Evolutionary conservation across 2,113 vertebrate species (phyloP).

Genomic region (Cettia cetti): DNA sequence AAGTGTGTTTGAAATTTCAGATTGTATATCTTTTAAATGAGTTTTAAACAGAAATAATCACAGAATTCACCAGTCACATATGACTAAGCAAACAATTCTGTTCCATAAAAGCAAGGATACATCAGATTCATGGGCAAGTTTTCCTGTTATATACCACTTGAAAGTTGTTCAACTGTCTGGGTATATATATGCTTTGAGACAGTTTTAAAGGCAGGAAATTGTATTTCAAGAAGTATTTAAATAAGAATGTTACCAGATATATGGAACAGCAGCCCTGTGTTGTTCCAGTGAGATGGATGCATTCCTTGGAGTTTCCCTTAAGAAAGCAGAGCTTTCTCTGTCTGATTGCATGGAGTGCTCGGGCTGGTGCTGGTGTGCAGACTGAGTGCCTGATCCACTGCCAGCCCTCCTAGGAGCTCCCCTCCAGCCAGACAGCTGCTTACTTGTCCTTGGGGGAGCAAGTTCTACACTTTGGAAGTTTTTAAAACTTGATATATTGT

Average conservation of each 20-base stretch:
- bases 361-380: neutral
- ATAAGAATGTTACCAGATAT: neutral
- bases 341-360: neutral
- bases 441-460: neutral
- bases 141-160: neutral
- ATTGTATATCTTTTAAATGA: neutral
- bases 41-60: neutral
- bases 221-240: constrained; percentile 19
- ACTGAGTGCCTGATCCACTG: neutral
- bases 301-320: constrained; percentile 3
- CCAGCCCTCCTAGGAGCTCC: neutral
- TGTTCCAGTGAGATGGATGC: neutral
- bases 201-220: constrained; percentile 37
- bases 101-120: neutral
- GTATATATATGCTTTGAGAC: neutral
- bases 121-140: neutral
- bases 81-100: constrained; percentile 17
- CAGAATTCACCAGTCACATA: neutral
- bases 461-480: neutral
- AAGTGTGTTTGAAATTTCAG: neutral
- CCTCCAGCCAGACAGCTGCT: neutral
- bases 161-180: neutral
- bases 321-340: neutral
- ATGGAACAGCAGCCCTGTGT: neutral
- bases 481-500: neutral